A percentile compares a stretch with the other conserved stretches of the same genome.
Evolutionary conservation across 2,888 invertebrate genomes (phyloP).

Genomic region (Stramonita haemastoma): DNA sequence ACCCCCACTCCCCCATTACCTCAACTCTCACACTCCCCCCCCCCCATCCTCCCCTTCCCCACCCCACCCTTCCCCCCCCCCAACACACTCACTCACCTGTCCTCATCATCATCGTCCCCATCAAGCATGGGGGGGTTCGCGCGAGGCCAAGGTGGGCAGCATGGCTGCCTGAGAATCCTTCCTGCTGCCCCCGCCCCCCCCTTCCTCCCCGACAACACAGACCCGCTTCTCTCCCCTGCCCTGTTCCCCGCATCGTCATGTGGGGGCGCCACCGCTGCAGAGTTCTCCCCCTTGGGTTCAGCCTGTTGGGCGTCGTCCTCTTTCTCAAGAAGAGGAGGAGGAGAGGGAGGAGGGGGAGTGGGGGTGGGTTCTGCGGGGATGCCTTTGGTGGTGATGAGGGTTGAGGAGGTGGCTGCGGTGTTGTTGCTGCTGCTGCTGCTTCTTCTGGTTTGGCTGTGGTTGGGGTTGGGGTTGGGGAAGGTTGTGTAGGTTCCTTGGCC

Average conservation of each 20-base stretch:
- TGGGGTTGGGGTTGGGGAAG: neutral
- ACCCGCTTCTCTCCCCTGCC: neutral
- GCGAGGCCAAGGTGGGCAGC: constrained; percentile 39
- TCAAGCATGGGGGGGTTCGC: constrained; percentile 53
- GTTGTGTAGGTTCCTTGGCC: neutral
- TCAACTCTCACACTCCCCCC: too few species aligned
- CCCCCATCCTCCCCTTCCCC: too few species aligned
- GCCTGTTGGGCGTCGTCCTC: neutral
- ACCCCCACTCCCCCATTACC: too few species aligned
- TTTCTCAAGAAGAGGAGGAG: neutral
- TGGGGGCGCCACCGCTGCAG: neutral
- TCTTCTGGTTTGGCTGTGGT: neutral
- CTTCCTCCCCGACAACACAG: neutral
- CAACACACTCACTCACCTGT: constrained; percentile 42
- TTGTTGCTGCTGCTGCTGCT: neutral
- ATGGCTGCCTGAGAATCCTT: constrained; percentile 11
- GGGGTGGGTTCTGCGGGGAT: neutral
- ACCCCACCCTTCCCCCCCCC: neutral
- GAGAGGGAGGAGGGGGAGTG: neutral
- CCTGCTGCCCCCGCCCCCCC: neutral
- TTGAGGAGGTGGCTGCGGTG: neutral
- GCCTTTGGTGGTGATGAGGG: neutral
- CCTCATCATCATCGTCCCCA: constrained; percentile 51
- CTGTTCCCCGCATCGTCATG: neutral
- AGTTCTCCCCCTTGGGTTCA: neutral